Conservation (phyloP, 1,140 invertebrate genomes). For the Lucilia cuprina region DNA sequence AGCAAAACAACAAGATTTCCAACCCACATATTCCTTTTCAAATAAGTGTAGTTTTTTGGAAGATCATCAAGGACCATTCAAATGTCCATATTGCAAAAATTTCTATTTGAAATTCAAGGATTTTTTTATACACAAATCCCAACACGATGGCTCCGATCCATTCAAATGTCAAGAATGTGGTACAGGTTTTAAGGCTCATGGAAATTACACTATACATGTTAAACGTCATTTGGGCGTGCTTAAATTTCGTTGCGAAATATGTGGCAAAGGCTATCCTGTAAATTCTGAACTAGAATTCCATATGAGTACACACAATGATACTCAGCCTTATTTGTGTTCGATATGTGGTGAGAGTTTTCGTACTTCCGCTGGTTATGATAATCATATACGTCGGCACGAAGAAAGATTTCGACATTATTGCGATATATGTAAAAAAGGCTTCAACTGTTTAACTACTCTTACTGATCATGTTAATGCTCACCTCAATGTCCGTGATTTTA, state of each 20-base stretch:
- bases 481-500: constrained; percentile 55
- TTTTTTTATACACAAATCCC: constrained; percentile 47
- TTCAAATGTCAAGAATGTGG: constrained; percentile 50
- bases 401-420: constrained; percentile 43
- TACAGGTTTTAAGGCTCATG: constrained; percentile 43
- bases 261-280: constrained; percentile 49
- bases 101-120: constrained; percentile 45
- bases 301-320: constrained; percentile 47
- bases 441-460: constrained; percentile 39
- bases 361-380: constrained; percentile 45
- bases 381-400: constrained; percentile 44
- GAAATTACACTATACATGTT: constrained; percentile 42
- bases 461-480: constrained; percentile 54
- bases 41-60: constrained; percentile 45
- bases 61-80: constrained; percentile 45
- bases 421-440: constrained; percentile 44
- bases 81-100: constrained; percentile 46
- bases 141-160: constrained; percentile 51
- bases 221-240: constrained; percentile 48
- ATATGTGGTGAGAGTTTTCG: constrained; percentile 52
- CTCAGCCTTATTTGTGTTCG: constrained; percentile 53
- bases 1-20: neutral
- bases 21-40: neutral
- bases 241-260: constrained; percentile 47
- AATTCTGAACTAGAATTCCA: constrained; percentile 47